Conservation (phyloP, 2,797 vertebrate species). For the Acestrorhynchus altus region DNA sequence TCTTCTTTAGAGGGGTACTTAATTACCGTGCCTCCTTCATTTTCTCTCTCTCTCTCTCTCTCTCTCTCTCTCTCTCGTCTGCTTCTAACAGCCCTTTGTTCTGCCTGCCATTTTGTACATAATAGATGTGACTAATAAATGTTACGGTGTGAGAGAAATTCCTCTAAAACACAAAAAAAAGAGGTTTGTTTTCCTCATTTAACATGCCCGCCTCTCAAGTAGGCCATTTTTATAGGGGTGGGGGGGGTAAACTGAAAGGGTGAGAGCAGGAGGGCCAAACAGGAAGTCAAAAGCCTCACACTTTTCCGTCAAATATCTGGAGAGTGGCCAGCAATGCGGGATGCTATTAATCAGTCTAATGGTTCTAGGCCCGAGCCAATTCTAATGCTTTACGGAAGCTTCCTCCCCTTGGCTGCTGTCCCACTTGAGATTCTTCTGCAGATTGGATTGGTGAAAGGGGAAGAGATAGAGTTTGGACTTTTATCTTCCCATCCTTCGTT, state of each 20-base stretch:
- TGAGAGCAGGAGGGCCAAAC: slow-evolving; percentile 10
- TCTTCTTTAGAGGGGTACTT: slow-evolving; percentile 72
- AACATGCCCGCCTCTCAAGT: slow-evolving; percentile 21
- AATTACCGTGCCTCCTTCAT: slow-evolving; percentile 67
- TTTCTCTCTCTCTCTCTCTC: neutral
- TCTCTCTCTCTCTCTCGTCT: slow-evolving; percentile 14
- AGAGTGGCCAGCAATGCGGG: slow-evolving; percentile 30
- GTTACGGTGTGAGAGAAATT: slow-evolving; percentile 9
- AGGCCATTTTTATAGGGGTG: neutral
- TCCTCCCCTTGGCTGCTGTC: neutral
- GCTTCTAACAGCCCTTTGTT: slow-evolving; percentile 35
- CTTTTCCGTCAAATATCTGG: slow-evolving; percentile 31
- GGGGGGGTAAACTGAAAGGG: slow-evolving; percentile 27
- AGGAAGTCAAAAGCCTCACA: slow-evolving; percentile 16
- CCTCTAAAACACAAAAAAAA: slow-evolving; percentile 40
- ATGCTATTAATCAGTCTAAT: slow-evolving; percentile 56
- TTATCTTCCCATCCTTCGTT: neutral
- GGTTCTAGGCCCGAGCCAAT: slow-evolving; percentile 24
- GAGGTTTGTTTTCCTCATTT: slow-evolving; percentile 38
- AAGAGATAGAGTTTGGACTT: neutral
- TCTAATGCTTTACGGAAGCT: slow-evolving; percentile 36
- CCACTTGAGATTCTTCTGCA: slow-evolving; percentile 48
- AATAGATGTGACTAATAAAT: slow-evolving; percentile 53
- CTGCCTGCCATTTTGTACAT: slow-evolving; percentile 36
- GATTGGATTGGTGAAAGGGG: slow-evolving; percentile 7